A percentile compares a stretch with the other conserved stretches of the same genome.
Evolutionary conservation across 1,140 invertebrate genomes (phyloP).

Genomic region (Drosophila kanapiae): DNA sequence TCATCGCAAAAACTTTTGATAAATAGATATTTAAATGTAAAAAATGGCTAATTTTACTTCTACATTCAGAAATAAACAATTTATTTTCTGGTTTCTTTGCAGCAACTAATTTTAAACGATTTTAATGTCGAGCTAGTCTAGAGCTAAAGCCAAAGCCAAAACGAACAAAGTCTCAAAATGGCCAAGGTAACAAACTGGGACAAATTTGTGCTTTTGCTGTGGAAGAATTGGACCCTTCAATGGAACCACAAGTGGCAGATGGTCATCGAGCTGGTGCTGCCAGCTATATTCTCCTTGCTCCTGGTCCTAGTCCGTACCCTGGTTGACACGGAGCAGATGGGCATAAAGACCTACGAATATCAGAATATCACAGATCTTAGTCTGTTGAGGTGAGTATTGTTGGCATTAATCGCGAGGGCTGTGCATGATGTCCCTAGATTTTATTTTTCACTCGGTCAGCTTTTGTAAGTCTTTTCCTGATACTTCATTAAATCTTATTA

Average conservation of each 20-base stretch:
- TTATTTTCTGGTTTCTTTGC: background rate
- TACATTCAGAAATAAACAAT: background rate
- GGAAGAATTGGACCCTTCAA: conserved; percentile 94
- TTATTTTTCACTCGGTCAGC: background rate
- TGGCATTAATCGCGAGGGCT: background rate
- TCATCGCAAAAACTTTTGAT: no score
- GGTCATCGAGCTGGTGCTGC: conserved; percentile 89
- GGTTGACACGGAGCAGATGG: conserved; percentile 84
- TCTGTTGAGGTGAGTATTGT: conserved; percentile 62
- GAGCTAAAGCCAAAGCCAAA: conserved; percentile 9
- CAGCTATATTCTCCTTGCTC: conserved; percentile 90
- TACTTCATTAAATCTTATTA: background rate
- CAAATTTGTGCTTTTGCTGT: conserved; percentile 90
- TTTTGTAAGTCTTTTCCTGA: background rate
- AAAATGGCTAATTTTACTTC: background rate
- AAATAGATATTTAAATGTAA: no score
- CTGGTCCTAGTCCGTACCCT: conserved; percentile 88
- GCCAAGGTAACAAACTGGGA: conserved; percentile 83
- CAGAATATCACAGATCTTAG: conserved; percentile 46
- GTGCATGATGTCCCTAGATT: conserved; percentile 14
- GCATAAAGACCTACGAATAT: background rate
- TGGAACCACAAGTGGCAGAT: conserved; percentile 91
- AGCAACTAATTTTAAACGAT: conserved; percentile 28
- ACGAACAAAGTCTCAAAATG: conserved; percentile 49
- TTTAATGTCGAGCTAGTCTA: conserved; percentile 36